Evolutionary conservation across 2,113 vertebrate species (phyloP).

Genomic region (Tautogolabrus adspersus): DNA sequence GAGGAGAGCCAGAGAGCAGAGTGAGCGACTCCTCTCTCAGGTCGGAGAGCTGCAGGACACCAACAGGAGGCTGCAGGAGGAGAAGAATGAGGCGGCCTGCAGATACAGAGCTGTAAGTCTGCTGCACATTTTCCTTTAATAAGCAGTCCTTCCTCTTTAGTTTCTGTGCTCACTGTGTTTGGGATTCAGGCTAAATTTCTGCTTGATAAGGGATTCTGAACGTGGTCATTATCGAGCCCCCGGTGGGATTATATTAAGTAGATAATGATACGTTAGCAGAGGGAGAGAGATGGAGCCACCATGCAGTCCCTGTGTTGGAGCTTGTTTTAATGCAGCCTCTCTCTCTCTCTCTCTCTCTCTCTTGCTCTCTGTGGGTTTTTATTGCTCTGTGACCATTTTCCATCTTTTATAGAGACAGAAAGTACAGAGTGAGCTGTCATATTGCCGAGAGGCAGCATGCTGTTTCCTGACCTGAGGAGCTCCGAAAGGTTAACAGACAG

Average conservation of each 20-base stretch:
- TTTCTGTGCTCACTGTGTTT: slow-evolving; percentile 38
- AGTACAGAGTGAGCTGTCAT: slow-evolving; percentile 17
- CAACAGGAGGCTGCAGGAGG: slow-evolving; percentile 68
- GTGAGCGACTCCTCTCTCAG: slow-evolving; percentile 72
- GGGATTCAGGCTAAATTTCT: slow-evolving; percentile 58
- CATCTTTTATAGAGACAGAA: slow-evolving; percentile 53
- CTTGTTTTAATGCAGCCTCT: slow-evolving; percentile 48
- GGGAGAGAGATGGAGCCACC: slow-evolving; percentile 31
- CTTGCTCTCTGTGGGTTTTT: slow-evolving; percentile 52
- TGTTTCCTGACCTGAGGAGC: slow-evolving; percentile 38
- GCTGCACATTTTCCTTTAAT: slow-evolving; percentile 12
- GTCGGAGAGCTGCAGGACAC: slow-evolving; percentile 77
- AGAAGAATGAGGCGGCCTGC: slow-evolving; percentile 72
- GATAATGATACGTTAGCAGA: slow-evolving; percentile 67
- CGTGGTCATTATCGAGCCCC: slow-evolving; percentile 53
- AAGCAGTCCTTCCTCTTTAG: background rate
- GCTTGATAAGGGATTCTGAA: slow-evolving; percentile 64
- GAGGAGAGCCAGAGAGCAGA: slow-evolving; percentile 78
- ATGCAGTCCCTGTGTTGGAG: slow-evolving; percentile 33
- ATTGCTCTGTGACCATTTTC: slow-evolving; percentile 66
- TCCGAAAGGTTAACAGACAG: slow-evolving; percentile 24
- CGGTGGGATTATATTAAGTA: slow-evolving; percentile 56
- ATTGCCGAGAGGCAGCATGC: slow-evolving; percentile 20
- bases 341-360: slow-evolving; percentile 9
- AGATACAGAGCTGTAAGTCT: slow-evolving; percentile 79